Conservation (phyloP, 23 tunicate species). For the Halocynthia roretzi region DNA sequence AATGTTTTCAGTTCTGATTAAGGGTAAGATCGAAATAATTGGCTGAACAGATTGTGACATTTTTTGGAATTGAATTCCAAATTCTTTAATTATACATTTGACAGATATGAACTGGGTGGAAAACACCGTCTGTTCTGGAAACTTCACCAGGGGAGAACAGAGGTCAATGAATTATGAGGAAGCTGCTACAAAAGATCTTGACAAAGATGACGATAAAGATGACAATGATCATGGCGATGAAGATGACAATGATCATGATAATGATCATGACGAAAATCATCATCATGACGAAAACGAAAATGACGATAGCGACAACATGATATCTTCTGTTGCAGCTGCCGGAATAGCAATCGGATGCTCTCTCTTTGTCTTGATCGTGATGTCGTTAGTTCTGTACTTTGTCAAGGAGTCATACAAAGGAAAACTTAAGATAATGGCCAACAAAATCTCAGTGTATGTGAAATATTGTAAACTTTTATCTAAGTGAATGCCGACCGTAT, state of each 20-base stretch:
- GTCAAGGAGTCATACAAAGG: constrained; percentile 50
- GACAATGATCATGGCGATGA: not conserved
- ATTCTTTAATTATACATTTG: not conserved
- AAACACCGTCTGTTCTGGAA: constrained; percentile 8
- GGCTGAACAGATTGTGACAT: not conserved
- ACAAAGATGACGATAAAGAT: not conserved
- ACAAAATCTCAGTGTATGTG: constrained; percentile 14
- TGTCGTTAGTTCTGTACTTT: constrained; percentile 34
- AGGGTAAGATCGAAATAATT: constrained; percentile 24
- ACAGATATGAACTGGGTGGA: constrained; percentile 29
- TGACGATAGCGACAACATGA: not conserved
- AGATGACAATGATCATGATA: not conserved
- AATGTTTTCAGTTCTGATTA: constrained; percentile 51
- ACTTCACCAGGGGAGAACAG: not conserved
- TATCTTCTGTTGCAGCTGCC: constrained; percentile 19
- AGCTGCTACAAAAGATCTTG: constrained; percentile 1
- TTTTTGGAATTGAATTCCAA: too few relatives aligned
- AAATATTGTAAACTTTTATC: too few relatives aligned
- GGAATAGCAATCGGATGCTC: constrained; percentile 46
- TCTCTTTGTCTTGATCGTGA: constrained; percentile 30
- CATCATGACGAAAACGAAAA: constrained; percentile 3
- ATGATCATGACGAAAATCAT: not conserved
- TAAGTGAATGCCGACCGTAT: too few relatives aligned
- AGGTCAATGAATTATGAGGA: not conserved
- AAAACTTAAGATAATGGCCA: constrained; percentile 15